Evolutionary conservation across 2,113 vertebrate species (phyloP).

Genomic region (Heterotilapia buettikoferi): DNA sequence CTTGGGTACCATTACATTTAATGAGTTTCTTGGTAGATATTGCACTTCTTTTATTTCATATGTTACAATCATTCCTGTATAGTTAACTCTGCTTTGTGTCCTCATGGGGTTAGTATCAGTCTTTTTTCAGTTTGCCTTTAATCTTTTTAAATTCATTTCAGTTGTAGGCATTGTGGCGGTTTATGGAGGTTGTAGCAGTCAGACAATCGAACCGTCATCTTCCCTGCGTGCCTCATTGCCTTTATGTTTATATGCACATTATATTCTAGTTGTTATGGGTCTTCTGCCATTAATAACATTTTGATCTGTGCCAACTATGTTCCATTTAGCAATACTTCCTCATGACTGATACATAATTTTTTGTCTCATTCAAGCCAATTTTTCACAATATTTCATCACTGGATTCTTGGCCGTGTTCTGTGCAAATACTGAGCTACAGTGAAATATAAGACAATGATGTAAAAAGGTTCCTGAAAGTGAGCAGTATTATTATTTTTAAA

Average conservation of each 20-base stretch:
- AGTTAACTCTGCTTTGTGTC: not conserved
- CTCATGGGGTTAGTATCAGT: not conserved
- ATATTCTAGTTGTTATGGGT: not conserved
- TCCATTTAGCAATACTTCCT: not conserved
- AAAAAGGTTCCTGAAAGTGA: not conserved
- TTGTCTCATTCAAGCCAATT: not conserved
- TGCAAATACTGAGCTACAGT: not conserved
- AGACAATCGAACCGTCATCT: not conserved
- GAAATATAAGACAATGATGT: not conserved
- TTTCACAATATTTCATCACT: not conserved
- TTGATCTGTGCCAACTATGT: not conserved
- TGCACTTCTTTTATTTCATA: not conserved
- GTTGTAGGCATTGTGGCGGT: not conserved
- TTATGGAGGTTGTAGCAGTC: not conserved
- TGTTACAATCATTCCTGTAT: not conserved
- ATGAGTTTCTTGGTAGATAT: not conserved
- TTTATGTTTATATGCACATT: slow-evolving; percentile 15
- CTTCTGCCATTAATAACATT: not conserved
- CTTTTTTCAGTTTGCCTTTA: not conserved
- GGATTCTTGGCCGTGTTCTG: not conserved
- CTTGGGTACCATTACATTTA: not conserved
- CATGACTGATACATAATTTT: not conserved
- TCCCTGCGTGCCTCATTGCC: not conserved
- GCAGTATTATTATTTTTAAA: not conserved
- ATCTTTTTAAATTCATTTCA: not conserved